Evolutionary conservation across 2,888 invertebrate species (phyloP), one percentile per base, ranked within the genome.

Genomic region (Resseliella maxima): DNA sequence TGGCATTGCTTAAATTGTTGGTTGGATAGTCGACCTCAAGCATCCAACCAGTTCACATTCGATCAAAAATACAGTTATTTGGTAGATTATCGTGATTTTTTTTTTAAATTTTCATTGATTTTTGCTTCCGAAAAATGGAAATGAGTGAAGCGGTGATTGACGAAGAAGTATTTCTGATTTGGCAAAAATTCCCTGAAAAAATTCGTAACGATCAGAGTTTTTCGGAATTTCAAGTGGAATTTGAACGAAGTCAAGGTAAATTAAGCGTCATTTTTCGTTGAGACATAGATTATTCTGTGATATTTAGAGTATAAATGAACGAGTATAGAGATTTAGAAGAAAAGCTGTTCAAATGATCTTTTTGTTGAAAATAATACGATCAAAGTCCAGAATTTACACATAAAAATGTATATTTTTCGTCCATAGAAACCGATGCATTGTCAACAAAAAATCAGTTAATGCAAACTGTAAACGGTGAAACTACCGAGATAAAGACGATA

Each of bases 121-220:
- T 41, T 41, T 41, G 41, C 41, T 41, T n/a, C n/a, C n/a, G 41
- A 41, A 41, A 41, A 41, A 50, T 18, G 5, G 21, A 18, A 50
- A 18, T 59, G 12, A 59, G 27, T 8, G 41, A 5, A 41, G n/a
- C 21, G 21, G 8, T 3, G 24, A 38, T 94, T 85, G 93, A 93
- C 0, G 93, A 93, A 8, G 93, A 93, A 38, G 92, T 93, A 35
- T 88, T 94, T 87, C 93, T 93, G 88, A 93, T 94, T 35, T 95
- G 94, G 94, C 91, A 93, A 86, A 92, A 93, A 85, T 89, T 95
- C 2, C 95, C 95, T 0, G 93, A 94, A 87, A 92, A 92, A 87
- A 93, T 95, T 89, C 93, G 94, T 87, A 92, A 93, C 88, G 94
- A 95, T 90, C 94, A 94, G 0, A 92, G 93, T 64, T 90, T 94